Conservation (phyloP, 1,140 invertebrate genomes). For the Mycetomoellerius zeteki region DNA sequence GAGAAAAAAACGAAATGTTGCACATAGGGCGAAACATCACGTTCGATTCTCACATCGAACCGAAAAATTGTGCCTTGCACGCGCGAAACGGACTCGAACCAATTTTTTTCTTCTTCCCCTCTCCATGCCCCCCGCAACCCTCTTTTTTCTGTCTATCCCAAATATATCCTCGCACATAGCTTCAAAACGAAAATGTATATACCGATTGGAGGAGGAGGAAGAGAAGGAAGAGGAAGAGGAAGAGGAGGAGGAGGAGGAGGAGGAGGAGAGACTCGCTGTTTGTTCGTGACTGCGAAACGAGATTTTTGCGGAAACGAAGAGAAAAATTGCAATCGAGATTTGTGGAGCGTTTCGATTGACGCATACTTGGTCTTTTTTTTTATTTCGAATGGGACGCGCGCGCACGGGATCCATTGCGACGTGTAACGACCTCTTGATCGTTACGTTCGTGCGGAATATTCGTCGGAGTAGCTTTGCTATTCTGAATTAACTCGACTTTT, state of each 20-base stretch:
- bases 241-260: not conserved
- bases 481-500: conserved; percentile 30
- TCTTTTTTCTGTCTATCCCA: conserved; percentile 18
- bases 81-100: conserved; percentile 69
- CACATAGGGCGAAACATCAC: conserved; percentile 70
- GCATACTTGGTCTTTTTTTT: conserved; percentile 36
- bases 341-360: conserved; percentile 64
- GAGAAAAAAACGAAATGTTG: conserved; percentile 26
- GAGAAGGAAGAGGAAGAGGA: not conserved
- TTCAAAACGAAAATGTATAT: conserved; percentile 67
- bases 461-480: conserved; percentile 29
- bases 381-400: conserved; percentile 18
- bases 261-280: conserved; percentile 15
- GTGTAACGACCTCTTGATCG: conserved; percentile 58
- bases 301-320: conserved; percentile 57
- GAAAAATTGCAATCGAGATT: conserved; percentile 72
- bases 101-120: conserved; percentile 55
- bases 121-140: too few species aligned
- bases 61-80: conserved; percentile 70
- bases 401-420: conserved; percentile 43
- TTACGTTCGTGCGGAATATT: conserved; percentile 50
- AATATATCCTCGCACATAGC: conserved; percentile 34
- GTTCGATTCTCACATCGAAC: conserved; percentile 69
- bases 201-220: conserved; percentile 35
- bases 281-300: conserved; percentile 64